Evolutionary conservation across 2,888 invertebrate species (phyloP).

Genomic region (Muscina levida): DNA sequence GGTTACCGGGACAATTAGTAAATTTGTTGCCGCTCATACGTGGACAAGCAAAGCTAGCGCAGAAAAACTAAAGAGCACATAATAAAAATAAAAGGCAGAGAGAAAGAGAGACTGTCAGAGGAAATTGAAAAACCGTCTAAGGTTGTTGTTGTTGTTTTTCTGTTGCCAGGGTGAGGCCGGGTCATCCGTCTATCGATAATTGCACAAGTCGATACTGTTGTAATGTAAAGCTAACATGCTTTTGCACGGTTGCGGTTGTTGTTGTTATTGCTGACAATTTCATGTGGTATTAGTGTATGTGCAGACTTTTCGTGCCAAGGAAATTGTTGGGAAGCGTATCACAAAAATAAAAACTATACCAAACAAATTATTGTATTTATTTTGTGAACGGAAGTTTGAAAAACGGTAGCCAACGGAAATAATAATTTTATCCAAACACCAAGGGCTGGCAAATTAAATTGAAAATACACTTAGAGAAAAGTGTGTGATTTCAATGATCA

Average conservation of each 20-base stretch:
- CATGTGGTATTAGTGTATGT: slow-evolving; percentile 6
- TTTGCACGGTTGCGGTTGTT: background rate
- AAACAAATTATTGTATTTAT: background rate
- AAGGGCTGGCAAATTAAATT: background rate
- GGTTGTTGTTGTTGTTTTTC: background rate
- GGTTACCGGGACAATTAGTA: no score
- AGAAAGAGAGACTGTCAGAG: no score
- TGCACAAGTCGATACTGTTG: no score
- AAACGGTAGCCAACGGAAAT: slow-evolving; percentile 26
- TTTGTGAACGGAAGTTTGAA: slow-evolving; percentile 4
- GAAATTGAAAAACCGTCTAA: no score
- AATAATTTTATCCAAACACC: slow-evolving; percentile 24
- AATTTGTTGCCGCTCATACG: no score
- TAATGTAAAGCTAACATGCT: background rate
- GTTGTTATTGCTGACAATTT: background rate
- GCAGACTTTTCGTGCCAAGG: slow-evolving; percentile 5
- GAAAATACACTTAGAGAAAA: background rate
- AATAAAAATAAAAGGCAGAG: no score
- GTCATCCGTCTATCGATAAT: no score
- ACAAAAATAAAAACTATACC: background rate
- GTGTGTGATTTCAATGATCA: no score
- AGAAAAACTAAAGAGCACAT: no score
- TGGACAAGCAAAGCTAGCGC: no score
- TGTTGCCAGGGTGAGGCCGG: slow-evolving; percentile 7
- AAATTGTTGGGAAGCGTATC: background rate